Percentiles rank a stretch among this genome's conserved stretches.
Conservation (phyloP, 2,888 invertebrate species). For the Ramazzottius varieornatus region DNA sequence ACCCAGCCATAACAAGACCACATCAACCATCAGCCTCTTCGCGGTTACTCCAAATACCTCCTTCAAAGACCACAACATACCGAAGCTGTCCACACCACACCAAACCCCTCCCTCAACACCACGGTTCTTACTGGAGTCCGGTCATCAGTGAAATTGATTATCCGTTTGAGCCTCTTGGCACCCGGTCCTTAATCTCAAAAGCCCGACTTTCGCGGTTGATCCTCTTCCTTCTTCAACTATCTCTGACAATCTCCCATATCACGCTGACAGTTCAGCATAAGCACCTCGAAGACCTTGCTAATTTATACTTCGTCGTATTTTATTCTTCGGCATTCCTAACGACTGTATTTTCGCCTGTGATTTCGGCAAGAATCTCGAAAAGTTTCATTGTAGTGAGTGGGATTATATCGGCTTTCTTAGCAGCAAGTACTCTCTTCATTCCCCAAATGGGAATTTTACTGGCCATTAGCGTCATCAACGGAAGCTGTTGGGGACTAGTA, state of each 20-base stretch:
- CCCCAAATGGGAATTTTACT: neutral
- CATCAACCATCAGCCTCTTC: too few species aligned
- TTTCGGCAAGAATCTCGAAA: neutral
- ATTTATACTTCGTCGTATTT: neutral
- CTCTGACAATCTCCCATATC: neutral
- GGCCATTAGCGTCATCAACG: neutral
- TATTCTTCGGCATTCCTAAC: neutral
- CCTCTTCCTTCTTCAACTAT: neutral
- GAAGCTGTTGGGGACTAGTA: neutral
- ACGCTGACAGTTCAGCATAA: neutral
- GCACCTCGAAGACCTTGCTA: neutral
- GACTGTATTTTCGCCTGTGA: neutral
- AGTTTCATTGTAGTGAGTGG: neutral
- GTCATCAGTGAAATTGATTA: neutral
- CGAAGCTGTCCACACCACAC: neutral
- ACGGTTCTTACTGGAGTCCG: constrained; percentile 2
- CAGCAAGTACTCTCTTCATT: neutral
- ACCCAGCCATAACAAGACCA: too few species aligned
- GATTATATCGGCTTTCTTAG: neutral
- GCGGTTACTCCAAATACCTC: too few species aligned
- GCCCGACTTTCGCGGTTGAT: neutral
- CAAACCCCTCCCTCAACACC: too few species aligned
- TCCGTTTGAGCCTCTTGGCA: neutral
- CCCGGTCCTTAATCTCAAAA: neutral
- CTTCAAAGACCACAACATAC: too few species aligned